Conservation (phyloP, 2,797 vertebrate species). For the Enteromius anoplus region DNA sequence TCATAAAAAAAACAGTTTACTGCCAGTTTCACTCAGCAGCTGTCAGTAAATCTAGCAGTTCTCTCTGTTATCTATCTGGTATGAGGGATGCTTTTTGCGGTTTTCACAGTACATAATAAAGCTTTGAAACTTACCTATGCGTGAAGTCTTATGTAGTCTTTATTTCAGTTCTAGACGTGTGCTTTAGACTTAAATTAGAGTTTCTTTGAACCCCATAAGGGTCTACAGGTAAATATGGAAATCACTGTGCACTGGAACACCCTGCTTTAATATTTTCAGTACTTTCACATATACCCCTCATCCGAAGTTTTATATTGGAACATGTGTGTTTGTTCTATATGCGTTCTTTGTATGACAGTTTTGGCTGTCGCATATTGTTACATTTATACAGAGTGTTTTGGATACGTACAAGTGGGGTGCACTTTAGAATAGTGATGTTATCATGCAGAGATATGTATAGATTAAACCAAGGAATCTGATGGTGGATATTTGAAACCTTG, state of each 20-base stretch:
- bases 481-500: not conserved
- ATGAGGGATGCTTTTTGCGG: not conserved
- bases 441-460: not conserved
- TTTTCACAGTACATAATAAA: not conserved
- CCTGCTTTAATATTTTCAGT: not conserved
- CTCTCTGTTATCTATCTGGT: not conserved
- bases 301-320: not conserved
- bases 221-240: conserved; percentile 9
- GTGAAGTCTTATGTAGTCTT: not conserved
- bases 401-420: not conserved
- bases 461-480: not conserved
- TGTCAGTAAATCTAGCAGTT: not conserved
- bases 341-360: not conserved
- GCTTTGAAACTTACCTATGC: not conserved
- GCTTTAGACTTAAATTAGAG: not conserved
- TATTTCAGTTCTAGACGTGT: not conserved
- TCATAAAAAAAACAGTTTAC: not conserved
- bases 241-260: not conserved
- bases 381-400: not conserved
- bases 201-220: conserved; percentile 2
- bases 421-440: not conserved
- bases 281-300: not conserved
- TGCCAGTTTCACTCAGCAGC: not conserved
- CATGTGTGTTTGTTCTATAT: not conserved
- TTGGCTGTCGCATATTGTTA: too few relatives aligned